Base-by-base conservation (phyloP, 2,888 invertebrate species). In the Microctonus aethiopoides region DNA sequence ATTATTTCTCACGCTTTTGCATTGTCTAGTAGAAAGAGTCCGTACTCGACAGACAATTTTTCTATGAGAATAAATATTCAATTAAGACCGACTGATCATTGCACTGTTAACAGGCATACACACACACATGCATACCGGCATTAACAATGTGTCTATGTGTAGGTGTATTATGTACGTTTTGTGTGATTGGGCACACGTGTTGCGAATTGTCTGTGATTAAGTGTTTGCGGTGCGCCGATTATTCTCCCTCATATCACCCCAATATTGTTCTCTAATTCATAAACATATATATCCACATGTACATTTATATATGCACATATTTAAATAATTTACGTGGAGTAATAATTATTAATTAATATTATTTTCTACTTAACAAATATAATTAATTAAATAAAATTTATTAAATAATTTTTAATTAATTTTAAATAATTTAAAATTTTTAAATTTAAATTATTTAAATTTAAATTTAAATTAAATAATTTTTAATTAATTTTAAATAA, bases 171-270 rank as follows among this genome's bases (percentile, higher is more conserved):
- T 59, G 60, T 54, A 59, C 59, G 46, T 56, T 4, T 52, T 41
- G 56, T 51, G 68, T 39, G 29, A 36, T 41, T 34, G 65, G 61
- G 61, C 52, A 67, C 72, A 72, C 73, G 73, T 71, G 74, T 68
- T 71, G 62, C 67, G 57, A 66, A 68, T 67, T 66, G 67, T 67
- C 71, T 73, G 69, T 72, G 71, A 74, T 75, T 68, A 71, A 75
- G 74, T 76, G 72, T 73, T 64, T 74, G 60, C 66, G 67, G 57
- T 68, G 61, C 68, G 62, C 68, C 68, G 61, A 62, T 64, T 67
- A 41, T 32, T 65, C 56, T 63, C 60, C 65, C 67, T 60, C 51
- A 52, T 66, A 39, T 68, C 57, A 59, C 65, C 51, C 52, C 39
- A 29, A 29, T 54, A 11, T 4, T 22, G 1, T n/a, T 11, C 54